These are phyloP conservation scores for Catocala sponsa DNA, from an alignment of 2,888 invertebrate species.

Conservation along the genomic window DNA sequence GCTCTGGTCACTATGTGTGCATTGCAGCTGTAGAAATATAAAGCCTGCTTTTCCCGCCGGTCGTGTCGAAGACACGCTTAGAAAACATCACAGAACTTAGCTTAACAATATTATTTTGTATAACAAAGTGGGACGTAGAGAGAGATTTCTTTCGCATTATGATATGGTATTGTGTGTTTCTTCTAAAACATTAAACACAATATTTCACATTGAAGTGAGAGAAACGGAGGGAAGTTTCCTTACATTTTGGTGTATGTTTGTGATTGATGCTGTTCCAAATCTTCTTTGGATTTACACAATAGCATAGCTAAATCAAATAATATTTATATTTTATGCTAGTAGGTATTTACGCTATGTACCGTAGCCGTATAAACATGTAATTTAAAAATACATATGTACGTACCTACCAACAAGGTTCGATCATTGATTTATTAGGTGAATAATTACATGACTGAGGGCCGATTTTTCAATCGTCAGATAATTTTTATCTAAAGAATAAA, in stretches of 20 bases:
- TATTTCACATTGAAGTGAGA: conserved; percentile 22
- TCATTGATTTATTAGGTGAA: too few relatives aligned
- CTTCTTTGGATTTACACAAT: too few relatives aligned
- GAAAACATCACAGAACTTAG: conserved; percentile 24
- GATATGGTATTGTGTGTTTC: conserved; percentile 14
- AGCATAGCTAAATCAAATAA: too few relatives aligned
- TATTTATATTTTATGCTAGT: too few relatives aligned
- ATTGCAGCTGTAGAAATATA: conserved; percentile 35
- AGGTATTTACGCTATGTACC: too few relatives aligned
- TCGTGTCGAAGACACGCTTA: conserved; percentile 32
- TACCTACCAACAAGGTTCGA: too few relatives aligned
- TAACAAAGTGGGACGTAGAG: neutral
- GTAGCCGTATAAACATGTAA: too few relatives aligned
- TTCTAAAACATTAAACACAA: conserved; percentile 24
- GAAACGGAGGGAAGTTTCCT: conserved; percentile 8
- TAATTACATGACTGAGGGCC: too few relatives aligned
- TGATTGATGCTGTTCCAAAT: neutral
- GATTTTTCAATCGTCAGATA: too few relatives aligned
- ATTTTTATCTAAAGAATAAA: too few relatives aligned
- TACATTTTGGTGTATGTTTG: conserved; percentile 10
- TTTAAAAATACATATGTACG: too few relatives aligned
- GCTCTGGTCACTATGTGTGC: conserved; percentile 32
- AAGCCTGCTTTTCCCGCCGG: conserved; percentile 22
- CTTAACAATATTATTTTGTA: conserved; percentile 1
- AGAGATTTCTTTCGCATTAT: conserved; percentile 12